Percentiles rank a stretch among this genome's conserved stretches.
These are phyloP conservation scores for Tyrophagus putrescentiae DNA, from an alignment of 1,140 invertebrate species.

Conservation along the genomic window DNA sequence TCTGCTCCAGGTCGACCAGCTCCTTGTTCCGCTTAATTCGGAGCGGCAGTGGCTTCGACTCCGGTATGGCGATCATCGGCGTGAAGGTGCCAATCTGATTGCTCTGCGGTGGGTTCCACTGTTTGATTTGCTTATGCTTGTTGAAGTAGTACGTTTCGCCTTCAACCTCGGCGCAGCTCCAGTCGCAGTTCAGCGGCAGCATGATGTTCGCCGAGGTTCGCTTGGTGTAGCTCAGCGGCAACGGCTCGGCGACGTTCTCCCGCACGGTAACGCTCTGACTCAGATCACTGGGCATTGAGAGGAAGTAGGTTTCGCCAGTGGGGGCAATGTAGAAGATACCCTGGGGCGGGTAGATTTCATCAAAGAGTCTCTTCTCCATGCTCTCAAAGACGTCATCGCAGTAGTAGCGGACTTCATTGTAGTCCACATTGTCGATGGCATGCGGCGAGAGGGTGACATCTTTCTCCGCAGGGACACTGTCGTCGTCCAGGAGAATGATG, in stretches of 20 bases:
- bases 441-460: background rate
- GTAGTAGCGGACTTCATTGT: constrained; percentile 9
- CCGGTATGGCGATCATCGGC: background rate
- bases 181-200: constrained; percentile 72
- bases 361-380: constrained; percentile 13
- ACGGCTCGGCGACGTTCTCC: constrained; percentile 27
- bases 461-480: background rate
- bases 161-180: constrained; percentile 50
- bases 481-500: no score
- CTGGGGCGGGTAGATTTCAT: constrained; percentile 18
- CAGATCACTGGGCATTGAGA: constrained; percentile 9
- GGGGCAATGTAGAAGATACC: constrained; percentile 17
- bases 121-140: constrained; percentile 7
- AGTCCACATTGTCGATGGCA: constrained; percentile 10
- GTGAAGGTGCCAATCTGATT: background rate
- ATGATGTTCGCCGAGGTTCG: constrained; percentile 38
- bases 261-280: background rate
- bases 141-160: constrained; percentile 74
- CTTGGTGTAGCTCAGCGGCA: constrained; percentile 35
- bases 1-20: background rate
- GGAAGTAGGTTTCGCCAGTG: constrained; percentile 17
- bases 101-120: constrained; percentile 19
- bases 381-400: background rate
- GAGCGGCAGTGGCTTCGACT: background rate
- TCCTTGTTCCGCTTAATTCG: background rate